Percentiles rank a stretch among this genome's conserved stretches.
phyloP scores from a whole-genome alignment of 2,888 invertebrate genomes.

The Tineola bisselliella region DNA sequence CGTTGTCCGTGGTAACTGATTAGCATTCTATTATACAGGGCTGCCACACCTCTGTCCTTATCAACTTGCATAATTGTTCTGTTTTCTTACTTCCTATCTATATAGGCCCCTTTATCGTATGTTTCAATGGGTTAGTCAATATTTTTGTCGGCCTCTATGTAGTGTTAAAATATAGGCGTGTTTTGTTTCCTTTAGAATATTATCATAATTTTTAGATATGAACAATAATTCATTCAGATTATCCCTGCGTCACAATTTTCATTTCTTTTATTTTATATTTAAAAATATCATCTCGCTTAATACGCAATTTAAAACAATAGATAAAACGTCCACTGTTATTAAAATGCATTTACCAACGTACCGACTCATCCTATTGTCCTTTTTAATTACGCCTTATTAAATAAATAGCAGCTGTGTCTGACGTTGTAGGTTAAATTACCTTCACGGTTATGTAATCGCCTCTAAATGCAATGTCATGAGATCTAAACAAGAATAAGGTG shows the following conservation, averaged over 20 bases:
- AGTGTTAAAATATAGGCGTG: too few species aligned
- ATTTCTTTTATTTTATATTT: too few species aligned
- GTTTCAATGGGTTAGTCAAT: background rate
- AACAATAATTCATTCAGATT: too few species aligned
- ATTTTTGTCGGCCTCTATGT: too few species aligned
- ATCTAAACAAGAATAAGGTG: background rate
- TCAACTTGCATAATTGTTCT: background rate
- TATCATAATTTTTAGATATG: too few species aligned
- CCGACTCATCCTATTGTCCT: slow-evolving; percentile 37
- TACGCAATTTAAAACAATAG: too few species aligned
- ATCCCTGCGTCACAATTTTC: too few species aligned
- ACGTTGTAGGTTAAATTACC: background rate
- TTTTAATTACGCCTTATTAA: slow-evolving; percentile 31
- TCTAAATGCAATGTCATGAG: background rate
- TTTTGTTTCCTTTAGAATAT: too few species aligned
- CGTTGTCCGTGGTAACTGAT: too few species aligned
- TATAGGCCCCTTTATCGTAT: background rate
- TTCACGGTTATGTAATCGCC: background rate
- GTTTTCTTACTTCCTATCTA: background rate
- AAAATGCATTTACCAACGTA: background rate
- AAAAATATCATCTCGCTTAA: too few species aligned
- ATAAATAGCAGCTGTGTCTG: background rate
- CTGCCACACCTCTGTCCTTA: background rate
- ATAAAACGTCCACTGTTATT: background rate
- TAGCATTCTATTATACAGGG: too few species aligned